Base-by-base conservation (phyloP, 1,140 invertebrate genomes). In the Muscidifurax raptorellus region DNA sequence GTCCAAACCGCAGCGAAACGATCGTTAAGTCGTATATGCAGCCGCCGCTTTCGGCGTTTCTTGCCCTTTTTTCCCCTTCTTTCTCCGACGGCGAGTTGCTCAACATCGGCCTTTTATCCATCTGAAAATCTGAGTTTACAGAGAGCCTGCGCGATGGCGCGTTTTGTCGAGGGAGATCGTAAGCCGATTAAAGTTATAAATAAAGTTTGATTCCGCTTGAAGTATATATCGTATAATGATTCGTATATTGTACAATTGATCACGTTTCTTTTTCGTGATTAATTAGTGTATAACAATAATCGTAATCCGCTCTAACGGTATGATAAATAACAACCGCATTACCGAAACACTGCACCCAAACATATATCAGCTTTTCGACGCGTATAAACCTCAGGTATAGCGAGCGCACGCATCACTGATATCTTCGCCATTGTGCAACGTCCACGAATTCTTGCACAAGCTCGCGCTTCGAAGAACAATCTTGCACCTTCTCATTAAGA, bases 1-100 rank as follows among this genome's bases (percentile, higher is more conserved):
- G 87, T 71, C 83, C 80, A 64, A 67, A 67, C 28, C 59, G 5
- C 59, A 10, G 27, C 76, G 44, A 76, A 32, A 13, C 32, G 77
- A 79, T 79, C 77, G 77, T 79, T 79, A 79, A 77, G 27, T 77
- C 47, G 44, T 74, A 18, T 18, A 18, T 22, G n/a, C n/a, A 27
- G 32, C 71, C 18, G 71, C 27, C 18, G n/a, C 74, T n/a, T 27
- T 36, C 74, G 28, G 40, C n/a, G 72, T 75, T 15, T 52, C 28
- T 59, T 59, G 18, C 18, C 22, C 18, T 47, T 75, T 9, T 25
- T n/a, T 25, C 66, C 28, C 40, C 72, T n/a, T 47, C 25, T 27
- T 5, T n/a, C n/a, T n/a, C n/a, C n/a, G n/a, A n/a, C n/a, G n/a
- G n/a, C n/a, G n/a, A n/a, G n/a, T n/a, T 18, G 22, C 32, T 80